Conservation (phyloP, 2,797 vertebrate genomes). For the Sebastes taczanowskii region DNA sequence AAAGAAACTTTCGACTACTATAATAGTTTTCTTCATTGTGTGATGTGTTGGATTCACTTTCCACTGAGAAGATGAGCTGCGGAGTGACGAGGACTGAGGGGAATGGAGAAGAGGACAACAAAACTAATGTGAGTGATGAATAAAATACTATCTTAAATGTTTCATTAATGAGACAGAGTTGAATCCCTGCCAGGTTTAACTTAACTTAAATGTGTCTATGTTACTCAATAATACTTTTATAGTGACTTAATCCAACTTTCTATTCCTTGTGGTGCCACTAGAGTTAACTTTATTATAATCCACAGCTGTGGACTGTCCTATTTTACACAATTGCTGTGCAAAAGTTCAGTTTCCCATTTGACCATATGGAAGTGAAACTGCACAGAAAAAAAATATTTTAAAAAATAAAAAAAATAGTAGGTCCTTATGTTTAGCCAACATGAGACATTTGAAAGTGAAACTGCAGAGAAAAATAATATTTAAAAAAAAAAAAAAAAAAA, state of each 20-base stretch:
- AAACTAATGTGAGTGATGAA: slow-evolving; percentile 48
- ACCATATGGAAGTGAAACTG: neutral
- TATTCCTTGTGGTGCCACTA: neutral
- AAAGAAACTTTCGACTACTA: neutral
- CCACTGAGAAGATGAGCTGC: slow-evolving; percentile 46
- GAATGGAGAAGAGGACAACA: neutral
- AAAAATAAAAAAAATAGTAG: neutral
- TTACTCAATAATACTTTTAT: neutral
- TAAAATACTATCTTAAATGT: neutral
- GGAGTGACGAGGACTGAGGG: neutral
- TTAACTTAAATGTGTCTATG: neutral
- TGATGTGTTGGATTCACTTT: neutral
- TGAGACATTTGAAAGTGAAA: neutral
- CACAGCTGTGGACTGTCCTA: neutral
- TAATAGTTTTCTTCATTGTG: neutral
- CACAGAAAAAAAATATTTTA: too few species aligned
- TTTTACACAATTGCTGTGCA: too few species aligned
- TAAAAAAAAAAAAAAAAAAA: neutral
- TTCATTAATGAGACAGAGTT: neutral
- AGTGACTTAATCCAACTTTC: neutral
- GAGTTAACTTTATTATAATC: neutral
- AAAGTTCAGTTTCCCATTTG: neutral
- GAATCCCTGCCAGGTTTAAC: neutral
- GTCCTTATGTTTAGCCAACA: too few species aligned
- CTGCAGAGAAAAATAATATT: too few species aligned